Evolutionary conservation across 2,797 vertebrate genomes (phyloP).

Genomic region (Salarias fasciatus): DNA sequence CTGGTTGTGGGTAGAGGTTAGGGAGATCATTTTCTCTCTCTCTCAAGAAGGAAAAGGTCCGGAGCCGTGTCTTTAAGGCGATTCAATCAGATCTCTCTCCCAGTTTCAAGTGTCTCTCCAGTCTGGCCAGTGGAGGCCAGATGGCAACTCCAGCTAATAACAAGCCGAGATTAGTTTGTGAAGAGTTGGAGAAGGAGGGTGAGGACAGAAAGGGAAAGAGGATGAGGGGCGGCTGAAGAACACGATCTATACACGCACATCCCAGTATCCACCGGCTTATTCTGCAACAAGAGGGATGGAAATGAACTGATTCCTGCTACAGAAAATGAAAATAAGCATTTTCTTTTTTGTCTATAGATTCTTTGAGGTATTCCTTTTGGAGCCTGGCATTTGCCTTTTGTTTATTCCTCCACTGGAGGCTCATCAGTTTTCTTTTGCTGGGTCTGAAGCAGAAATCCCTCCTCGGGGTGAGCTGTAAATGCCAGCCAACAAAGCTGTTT

Average conservation of each 20-base stretch:
- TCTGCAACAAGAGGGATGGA: constrained; percentile 15
- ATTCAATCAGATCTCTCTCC: constrained; percentile 58
- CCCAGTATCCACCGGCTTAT: constrained; percentile 16
- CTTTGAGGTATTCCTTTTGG: constrained; percentile 55
- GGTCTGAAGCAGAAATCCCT: constrained; percentile 61
- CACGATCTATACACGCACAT: constrained; percentile 17
- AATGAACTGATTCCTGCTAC: constrained; percentile 16
- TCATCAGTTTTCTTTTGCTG: constrained; percentile 53
- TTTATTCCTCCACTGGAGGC: constrained; percentile 63
- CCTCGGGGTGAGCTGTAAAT: constrained; percentile 70
- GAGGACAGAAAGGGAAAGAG: constrained; percentile 4
- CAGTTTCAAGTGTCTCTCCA: constrained; percentile 58
- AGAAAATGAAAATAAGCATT: constrained; percentile 42
- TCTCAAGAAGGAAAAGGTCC: constrained; percentile 15
- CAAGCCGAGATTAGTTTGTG: constrained; percentile 50
- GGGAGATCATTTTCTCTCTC: constrained; percentile 42
- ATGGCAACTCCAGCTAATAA: constrained; percentile 62
- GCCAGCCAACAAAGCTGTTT: constrained; percentile 73
- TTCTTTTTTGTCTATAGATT: constrained; percentile 29
- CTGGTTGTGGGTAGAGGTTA: constrained; percentile 1
- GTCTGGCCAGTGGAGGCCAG: constrained; percentile 50
- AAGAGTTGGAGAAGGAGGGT: constrained; percentile 29
- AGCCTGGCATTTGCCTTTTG: constrained; percentile 67
- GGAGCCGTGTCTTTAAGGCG: constrained; percentile 51
- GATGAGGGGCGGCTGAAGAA: constrained; percentile 16